Evolutionary conservation across 1,140 invertebrate species (phyloP), one percentile per base, ranked within the genome.

Genomic region (Pectinophora gossypiella): DNA sequence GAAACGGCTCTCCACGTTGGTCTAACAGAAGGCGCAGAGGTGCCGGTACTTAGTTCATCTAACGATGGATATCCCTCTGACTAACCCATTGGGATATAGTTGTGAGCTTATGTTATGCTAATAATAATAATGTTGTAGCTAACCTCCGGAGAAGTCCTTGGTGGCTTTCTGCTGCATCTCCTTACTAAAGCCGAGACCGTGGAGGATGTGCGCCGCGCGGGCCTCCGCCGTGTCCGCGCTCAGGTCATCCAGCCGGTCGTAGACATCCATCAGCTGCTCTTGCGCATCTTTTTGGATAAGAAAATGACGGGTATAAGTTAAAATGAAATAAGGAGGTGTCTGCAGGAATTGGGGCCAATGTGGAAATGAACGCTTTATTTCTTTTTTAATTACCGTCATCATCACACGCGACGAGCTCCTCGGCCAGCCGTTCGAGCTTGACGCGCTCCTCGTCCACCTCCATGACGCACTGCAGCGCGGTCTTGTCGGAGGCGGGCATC

Each of bases 221-320:
- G 94, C 94, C 87, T 98, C 95, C 6, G 98, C 98, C 13, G 96
- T 98, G 75, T 98, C 97, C 2, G 98, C 97, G 55, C 95, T 94
- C 83, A 99, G 95, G 51, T 99, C 98, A 54, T 99, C 99, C 65
- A 99, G 89, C 36, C 98, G 92, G 67, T 99, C 98, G 79, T 99
- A 99, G 15, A 99, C 93, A 85, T 99, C 98, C 93, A 99, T 94
- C 38, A 99, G 87, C 81, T 99, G 95, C 68, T 99, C 98, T 89
- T 99, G 95, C 38, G 95, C 92, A 70, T 96, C 95, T 94, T 76
- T 13, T n/a, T n/a, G n/a, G n/a, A n/a, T n/a, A n/a, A n/a, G n/a
- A n/a, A n/a, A n/a, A n/a, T n/a, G n/a, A n/a, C n/a, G n/a, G n/a
- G n/a, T n/a, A n/a, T n/a, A n/a, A n/a, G n/a, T n/a, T n/a, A n/a